Conservation (phyloP, 2,797 vertebrate genomes). For the Astyanax mexicanus region DNA sequence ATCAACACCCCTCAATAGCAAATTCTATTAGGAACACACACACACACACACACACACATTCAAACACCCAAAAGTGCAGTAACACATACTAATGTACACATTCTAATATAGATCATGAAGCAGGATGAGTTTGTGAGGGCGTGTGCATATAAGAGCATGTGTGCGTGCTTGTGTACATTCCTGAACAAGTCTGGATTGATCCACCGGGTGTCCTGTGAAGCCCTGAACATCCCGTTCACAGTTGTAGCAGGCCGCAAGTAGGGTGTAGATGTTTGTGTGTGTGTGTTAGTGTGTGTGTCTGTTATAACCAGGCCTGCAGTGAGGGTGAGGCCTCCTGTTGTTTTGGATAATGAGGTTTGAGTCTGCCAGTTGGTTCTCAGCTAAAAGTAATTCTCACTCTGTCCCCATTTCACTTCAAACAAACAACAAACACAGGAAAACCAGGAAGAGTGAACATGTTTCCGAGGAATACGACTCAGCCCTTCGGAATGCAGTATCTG, state of each 20-base stretch:
- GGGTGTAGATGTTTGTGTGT: neutral
- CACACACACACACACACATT: too few relatives aligned
- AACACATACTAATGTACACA: too few relatives aligned
- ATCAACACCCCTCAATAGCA: too few relatives aligned
- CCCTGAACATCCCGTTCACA: neutral
- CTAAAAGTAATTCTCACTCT: neutral
- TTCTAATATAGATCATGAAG: too few relatives aligned
- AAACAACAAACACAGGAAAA: conserved; percentile 31
- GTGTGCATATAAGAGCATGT: neutral
- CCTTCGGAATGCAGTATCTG: neutral
- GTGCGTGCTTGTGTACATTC: neutral
- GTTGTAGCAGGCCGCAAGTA: neutral
- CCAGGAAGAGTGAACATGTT: conserved; percentile 10
- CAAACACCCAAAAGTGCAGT: too few relatives aligned
- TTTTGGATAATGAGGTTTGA: neutral
- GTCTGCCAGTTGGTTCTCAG: neutral
- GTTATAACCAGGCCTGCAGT: neutral
- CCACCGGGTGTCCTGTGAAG: neutral
- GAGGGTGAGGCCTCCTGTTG: neutral
- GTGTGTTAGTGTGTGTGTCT: too few relatives aligned
- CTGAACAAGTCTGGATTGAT: conserved; percentile 11
- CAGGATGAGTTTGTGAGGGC: too few relatives aligned
- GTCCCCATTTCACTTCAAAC: conserved; percentile 11
- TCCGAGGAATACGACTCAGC: neutral
- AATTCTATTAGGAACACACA: too few relatives aligned